Percentiles rank a stretch among this genome's conserved stretches.
phyloP scores from a whole-genome alignment of 64 coral and sea anemone genomes.

The Anthopleura sola region DNA sequence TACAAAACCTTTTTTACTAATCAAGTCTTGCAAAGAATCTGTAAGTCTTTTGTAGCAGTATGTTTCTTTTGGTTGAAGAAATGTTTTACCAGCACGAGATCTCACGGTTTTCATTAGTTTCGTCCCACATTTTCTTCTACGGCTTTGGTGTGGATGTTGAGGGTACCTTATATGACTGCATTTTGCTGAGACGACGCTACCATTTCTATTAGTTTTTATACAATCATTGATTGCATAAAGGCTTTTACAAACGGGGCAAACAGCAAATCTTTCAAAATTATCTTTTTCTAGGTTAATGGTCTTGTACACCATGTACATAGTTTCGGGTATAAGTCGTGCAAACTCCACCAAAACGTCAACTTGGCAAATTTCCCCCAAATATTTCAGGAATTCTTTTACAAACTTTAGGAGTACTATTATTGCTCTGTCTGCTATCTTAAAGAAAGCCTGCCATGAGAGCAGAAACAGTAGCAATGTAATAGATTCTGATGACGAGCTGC shows the following conservation, averaged over 20 bases:
- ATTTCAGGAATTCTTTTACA: constrained; percentile 4
- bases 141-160: constrained; percentile 6
- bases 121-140: constrained; percentile 26
- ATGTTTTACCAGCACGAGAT: constrained; percentile 11
- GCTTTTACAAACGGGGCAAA: not conserved
- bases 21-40: constrained; percentile 13
- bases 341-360: constrained; percentile 9
- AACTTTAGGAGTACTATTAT: constrained; percentile 44
- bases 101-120: constrained; percentile 16
- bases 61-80: constrained; percentile 28
- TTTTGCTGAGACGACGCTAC: constrained; percentile 22
- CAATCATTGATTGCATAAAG: constrained; percentile 8
- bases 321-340: constrained; percentile 33
- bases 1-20: constrained; percentile 7
- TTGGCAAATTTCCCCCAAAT: constrained; percentile 8
- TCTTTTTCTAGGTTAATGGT: constrained; percentile 21
- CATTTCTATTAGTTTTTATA: not conserved
- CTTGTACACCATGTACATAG: constrained; percentile 26
- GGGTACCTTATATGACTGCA: constrained; percentile 33
- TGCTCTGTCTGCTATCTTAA: constrained; percentile 50
- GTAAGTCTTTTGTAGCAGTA: constrained; percentile 35
- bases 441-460: constrained; percentile 39
- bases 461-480: constrained; percentile 50
- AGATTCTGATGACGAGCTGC: constrained; percentile 23
- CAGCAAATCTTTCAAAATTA: constrained; percentile 33